Conservation (phyloP, 2,113 vertebrate species). For the Pygathrix nemaeus region DNA sequence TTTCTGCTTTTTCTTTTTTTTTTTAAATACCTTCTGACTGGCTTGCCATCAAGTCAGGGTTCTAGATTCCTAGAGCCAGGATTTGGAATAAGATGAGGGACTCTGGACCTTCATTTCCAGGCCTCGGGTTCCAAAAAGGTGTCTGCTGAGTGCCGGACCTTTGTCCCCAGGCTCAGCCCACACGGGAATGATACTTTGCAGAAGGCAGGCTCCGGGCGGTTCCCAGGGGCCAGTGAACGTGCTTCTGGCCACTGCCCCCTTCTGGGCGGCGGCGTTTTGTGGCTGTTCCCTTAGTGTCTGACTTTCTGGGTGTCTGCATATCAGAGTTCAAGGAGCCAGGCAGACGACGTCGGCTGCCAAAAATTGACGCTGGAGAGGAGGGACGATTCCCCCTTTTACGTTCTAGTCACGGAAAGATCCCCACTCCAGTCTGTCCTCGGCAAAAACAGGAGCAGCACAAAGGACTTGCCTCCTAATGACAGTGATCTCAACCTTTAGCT, state of each 20-base stretch:
- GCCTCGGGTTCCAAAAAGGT: neutral
- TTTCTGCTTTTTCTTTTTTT: neutral
- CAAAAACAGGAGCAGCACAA: neutral
- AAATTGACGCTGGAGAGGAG: neutral
- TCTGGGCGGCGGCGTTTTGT: slow-evolving; percentile 36
- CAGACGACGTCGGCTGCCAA: neutral
- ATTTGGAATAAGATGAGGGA: neutral
- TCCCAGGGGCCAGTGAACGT: neutral
- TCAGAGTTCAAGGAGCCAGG: neutral
- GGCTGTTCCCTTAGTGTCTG: neutral
- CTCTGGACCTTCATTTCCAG: neutral
- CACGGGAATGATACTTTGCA: neutral
- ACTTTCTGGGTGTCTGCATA: slow-evolving; percentile 19
- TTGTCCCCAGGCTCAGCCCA: slow-evolving; percentile 25
- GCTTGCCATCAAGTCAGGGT: neutral
- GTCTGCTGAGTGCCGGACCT: slow-evolving; percentile 11
- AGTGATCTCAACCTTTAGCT: neutral
- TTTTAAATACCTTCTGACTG: neutral
- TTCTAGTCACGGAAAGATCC: neutral
- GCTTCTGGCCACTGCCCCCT: slow-evolving; percentile 62
- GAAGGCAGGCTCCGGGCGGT: slow-evolving; percentile 4
- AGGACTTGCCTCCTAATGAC: neutral
- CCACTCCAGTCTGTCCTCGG: neutral
- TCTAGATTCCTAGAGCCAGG: slow-evolving; percentile 2
- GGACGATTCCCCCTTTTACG: neutral